These are phyloP conservation scores for Epinotia nisella DNA, from an alignment of 2,888 invertebrate genomes.

Conservation along the genomic window DNA sequence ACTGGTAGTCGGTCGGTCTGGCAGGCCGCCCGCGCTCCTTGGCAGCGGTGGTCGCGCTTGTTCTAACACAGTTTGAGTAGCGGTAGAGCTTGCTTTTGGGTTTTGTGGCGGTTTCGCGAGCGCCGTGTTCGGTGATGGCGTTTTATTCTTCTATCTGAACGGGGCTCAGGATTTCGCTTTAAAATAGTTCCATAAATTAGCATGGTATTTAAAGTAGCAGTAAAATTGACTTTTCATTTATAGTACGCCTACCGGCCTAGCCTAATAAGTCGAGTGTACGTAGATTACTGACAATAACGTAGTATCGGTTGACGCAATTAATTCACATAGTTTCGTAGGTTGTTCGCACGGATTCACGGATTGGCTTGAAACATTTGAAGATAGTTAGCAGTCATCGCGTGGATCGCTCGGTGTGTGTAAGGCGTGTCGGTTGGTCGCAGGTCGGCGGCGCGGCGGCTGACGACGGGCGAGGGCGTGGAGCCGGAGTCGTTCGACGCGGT, in stretches of 20 bases:
- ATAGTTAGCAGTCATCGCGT: constrained; percentile 8
- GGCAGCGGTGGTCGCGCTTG: constrained; percentile 55
- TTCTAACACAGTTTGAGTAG: constrained; percentile 73
- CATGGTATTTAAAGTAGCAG: constrained; percentile 38
- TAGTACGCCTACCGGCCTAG: constrained; percentile 14
- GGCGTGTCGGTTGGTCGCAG: constrained; percentile 76
- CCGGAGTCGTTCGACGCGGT: constrained; percentile 97
- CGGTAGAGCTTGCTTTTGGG: constrained; percentile 77
- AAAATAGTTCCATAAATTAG: constrained; percentile 45
- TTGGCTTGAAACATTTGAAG: constrained; percentile 36
- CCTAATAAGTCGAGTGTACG: constrained; percentile 29
- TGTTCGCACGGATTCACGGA: constrained; percentile 41
- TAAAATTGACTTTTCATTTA: constrained; percentile 21
- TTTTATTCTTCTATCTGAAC: constrained; percentile 46
- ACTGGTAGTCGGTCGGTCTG: constrained; percentile 81
- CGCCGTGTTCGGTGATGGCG: constrained; percentile 70
- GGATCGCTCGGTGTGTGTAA: background rate
- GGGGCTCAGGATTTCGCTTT: constrained; percentile 42
- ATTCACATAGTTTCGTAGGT: constrained; percentile 37
- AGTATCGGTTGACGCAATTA: constrained; percentile 35
- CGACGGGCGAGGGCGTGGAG: constrained; percentile 94
- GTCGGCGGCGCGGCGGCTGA: constrained; percentile 94
- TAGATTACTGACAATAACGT: constrained; percentile 37
- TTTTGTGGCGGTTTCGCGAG: constrained; percentile 63
- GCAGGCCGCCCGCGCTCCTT: constrained; percentile 56